These are phyloP conservation scores for Dexiosoma caninum DNA, from an alignment of 2,888 invertebrate species.

Conservation along the genomic window DNA sequence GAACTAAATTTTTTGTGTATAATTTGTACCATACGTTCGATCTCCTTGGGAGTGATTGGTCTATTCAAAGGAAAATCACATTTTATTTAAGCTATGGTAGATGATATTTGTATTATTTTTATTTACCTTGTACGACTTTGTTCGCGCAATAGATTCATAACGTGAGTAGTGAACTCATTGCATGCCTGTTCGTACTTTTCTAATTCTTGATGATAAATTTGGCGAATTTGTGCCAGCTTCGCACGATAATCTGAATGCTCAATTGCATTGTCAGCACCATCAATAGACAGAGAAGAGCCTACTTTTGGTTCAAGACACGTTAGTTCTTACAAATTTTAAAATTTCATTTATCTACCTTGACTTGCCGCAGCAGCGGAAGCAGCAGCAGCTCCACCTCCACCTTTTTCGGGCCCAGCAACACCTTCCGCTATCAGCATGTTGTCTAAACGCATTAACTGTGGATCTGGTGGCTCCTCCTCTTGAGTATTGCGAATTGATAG, in stretches of 20 bases:
- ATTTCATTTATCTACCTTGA: constrained; percentile 79
- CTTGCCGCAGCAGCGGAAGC: constrained; percentile 94
- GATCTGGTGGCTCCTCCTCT: constrained; percentile 98
- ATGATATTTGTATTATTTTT: background rate
- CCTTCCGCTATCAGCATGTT: constrained; percentile 99
- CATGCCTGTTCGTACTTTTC: constrained; percentile 99
- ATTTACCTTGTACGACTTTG: constrained; percentile 90
- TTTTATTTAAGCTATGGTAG: background rate
- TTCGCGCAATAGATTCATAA: constrained; percentile 97
- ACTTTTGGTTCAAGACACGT: constrained; percentile 37
- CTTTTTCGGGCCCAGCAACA: constrained; percentile 96
- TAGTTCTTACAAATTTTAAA: background rate
- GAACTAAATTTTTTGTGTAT: constrained; percentile 99
- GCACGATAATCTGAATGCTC: constrained; percentile 99
- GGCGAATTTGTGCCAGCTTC: constrained; percentile 98
- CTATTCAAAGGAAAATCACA: constrained; percentile 74
- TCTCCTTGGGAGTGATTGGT: constrained; percentile 99
- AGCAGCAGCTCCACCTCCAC: constrained; percentile 91
- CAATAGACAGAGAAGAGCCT: constrained; percentile 76
- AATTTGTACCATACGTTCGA: constrained; percentile 99
- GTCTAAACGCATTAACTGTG: constrained; percentile 98
- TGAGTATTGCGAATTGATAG: constrained; percentile 96
- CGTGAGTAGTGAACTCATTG: constrained; percentile 99
- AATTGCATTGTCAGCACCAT: constrained; percentile 92
- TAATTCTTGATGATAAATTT: constrained; percentile 99